A percentile compares a stretch with the other conserved stretches of the same genome.
Evolutionary conservation across 2,888 invertebrate species (phyloP).

Genomic region (Subacronicta megacephala): DNA sequence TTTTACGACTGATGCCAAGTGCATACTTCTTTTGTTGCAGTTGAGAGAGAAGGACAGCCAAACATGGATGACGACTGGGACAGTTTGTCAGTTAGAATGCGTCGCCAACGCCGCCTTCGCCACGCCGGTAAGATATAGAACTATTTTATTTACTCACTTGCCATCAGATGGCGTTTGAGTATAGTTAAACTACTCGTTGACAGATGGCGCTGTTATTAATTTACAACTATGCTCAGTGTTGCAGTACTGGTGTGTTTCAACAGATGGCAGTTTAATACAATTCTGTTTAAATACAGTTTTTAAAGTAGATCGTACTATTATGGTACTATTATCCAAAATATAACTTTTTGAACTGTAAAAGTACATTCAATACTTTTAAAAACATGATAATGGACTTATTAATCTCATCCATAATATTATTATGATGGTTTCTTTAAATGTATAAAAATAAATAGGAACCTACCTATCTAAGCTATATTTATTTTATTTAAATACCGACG

Average conservation of each 20-base stretch:
- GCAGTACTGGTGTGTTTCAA: neutral
- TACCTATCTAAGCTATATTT: no score
- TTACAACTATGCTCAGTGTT: neutral
- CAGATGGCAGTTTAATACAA: constrained; percentile 33
- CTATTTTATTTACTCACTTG: constrained; percentile 38
- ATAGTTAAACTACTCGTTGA: constrained; percentile 30
- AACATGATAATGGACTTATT: no score
- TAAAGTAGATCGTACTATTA: no score
- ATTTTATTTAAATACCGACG: no score
- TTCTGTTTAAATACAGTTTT: neutral
- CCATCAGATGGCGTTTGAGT: constrained; percentile 35
- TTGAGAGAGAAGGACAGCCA: constrained; percentile 90
- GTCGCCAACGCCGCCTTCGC: constrained; percentile 90
- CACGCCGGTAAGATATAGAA: constrained; percentile 75
- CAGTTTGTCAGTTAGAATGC: constrained; percentile 93
- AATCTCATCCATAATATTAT: no score
- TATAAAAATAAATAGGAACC: no score
- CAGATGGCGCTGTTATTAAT: constrained; percentile 54
- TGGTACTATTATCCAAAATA: no score
- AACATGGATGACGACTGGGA: constrained; percentile 94
- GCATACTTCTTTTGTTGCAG: constrained; percentile 59
- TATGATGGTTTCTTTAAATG: no score
- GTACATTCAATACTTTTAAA: no score
- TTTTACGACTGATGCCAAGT: constrained; percentile 3
- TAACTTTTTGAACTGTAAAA: no score